Evolutionary conservation across 2,113 vertebrate species (phyloP).

Genomic region (Gasterosteus aculeatus): DNA sequence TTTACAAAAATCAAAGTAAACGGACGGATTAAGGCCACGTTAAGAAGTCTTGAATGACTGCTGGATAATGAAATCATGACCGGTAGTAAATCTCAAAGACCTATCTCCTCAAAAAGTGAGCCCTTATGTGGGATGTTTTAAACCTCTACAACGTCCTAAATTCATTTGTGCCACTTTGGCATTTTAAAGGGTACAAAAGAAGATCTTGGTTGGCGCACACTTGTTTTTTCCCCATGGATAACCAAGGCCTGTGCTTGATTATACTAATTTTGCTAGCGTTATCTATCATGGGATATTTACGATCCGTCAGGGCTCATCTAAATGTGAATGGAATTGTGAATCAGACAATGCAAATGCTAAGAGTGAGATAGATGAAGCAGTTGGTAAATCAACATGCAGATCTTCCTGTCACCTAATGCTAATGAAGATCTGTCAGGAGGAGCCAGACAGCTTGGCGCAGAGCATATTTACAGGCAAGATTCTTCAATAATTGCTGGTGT

Average conservation of each 20-base stretch:
- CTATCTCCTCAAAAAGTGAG: constrained; percentile 17
- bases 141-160: constrained; percentile 35
- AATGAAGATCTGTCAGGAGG: constrained; percentile 61
- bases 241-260: constrained; percentile 21
- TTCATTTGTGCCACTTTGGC: constrained; percentile 27
- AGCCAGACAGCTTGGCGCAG: constrained; percentile 70
- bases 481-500: constrained; percentile 67
- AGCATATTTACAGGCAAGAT: constrained; percentile 63
- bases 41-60: constrained; percentile 64
- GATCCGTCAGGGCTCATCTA: constrained; percentile 49
- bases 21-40: constrained; percentile 54
- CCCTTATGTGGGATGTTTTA: constrained; percentile 43
- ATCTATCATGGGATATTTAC: constrained; percentile 56
- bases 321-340: constrained; percentile 59
- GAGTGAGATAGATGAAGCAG: constrained; percentile 51
- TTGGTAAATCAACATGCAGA: constrained; percentile 69
- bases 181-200: constrained; percentile 8
- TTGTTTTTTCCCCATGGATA: constrained; percentile 29
- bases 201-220: neutral
- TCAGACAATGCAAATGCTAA: constrained; percentile 55
- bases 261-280: constrained; percentile 24
- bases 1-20: constrained; percentile 66
- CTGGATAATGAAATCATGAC: constrained; percentile 60
- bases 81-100: constrained; percentile 33
- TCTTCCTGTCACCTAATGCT: constrained; percentile 69